phyloP scores from a whole-genome alignment of 2,888 invertebrate species.

The Arge pagana region DNA sequence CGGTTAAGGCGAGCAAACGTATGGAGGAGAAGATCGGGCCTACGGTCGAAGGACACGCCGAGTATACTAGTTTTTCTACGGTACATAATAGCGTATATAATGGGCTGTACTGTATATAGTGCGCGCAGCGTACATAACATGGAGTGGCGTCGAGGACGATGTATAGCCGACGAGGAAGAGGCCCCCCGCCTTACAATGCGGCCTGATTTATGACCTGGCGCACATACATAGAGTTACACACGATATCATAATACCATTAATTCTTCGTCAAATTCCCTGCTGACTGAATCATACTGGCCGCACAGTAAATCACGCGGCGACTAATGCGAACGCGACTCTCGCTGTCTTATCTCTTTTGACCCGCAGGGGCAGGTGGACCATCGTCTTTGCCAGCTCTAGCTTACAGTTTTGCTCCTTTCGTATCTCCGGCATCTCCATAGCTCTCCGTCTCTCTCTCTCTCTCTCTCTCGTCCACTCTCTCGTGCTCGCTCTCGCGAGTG shows the following conservation, averaged over 20 bases:
- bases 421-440: constrained; percentile 32
- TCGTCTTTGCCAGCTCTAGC: constrained; percentile 16
- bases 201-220: constrained; percentile 56
- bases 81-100: too few species aligned
- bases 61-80: too few species aligned
- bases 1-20: too few species aligned
- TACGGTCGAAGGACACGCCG: too few species aligned
- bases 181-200: constrained; percentile 55
- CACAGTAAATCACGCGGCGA: constrained; percentile 56
- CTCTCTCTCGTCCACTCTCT: constrained; percentile 3
- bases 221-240: constrained; percentile 58
- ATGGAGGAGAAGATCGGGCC: too few species aligned
- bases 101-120: too few species aligned
- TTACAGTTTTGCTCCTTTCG: constrained; percentile 21
- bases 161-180: constrained; percentile 64
- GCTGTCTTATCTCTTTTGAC: constrained; percentile 50
- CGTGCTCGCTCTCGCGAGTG: constrained; percentile 8
- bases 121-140: too few species aligned
- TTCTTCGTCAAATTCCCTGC: constrained; percentile 59
- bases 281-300: constrained; percentile 57
- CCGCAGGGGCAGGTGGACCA: constrained; percentile 52
- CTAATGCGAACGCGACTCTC: constrained; percentile 54
- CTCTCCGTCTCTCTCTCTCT: constrained; percentile 26
- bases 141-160: constrained; percentile 62
- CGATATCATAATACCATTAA: constrained; percentile 60